A percentile compares a stretch with the other conserved stretches of the same genome.
Evolutionary conservation across 2,113 vertebrate species (phyloP).

Genomic region (Todiramphus saurophagus): DNA sequence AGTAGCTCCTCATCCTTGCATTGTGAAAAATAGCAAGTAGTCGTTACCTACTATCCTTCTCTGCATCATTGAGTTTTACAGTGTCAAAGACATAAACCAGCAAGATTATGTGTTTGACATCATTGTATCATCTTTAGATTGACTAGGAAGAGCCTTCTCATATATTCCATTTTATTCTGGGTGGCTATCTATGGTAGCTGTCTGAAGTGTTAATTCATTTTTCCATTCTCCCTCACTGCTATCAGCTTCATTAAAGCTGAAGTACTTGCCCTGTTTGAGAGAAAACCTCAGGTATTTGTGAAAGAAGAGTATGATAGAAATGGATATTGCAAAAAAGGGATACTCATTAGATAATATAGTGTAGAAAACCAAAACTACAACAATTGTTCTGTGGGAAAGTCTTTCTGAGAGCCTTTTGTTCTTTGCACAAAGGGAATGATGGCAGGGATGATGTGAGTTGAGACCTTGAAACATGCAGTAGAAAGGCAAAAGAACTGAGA

Average conservation of each 20-base stretch:
- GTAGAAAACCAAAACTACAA: not conserved
- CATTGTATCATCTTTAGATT: not conserved
- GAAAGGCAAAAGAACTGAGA: not conserved
- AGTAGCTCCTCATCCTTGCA: not conserved
- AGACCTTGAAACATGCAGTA: not conserved
- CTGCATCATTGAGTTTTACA: not conserved
- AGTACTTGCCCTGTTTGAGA: rapidly evolving
- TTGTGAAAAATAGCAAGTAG: not conserved
- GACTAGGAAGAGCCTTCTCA: not conserved
- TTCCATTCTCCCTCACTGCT: not conserved
- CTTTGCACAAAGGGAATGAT: not conserved
- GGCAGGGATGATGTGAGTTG: not conserved
- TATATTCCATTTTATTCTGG: not conserved
- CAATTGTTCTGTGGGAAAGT: not conserved
- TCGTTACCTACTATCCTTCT: not conserved
- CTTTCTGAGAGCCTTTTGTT: not conserved
- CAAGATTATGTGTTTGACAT: not conserved
- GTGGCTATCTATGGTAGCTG: not conserved
- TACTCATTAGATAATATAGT: not conserved
- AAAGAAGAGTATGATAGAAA: not conserved
- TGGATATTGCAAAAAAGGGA: not conserved
- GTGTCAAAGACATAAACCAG: not conserved
- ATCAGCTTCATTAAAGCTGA: not conserved
- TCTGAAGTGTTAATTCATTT: not conserved
- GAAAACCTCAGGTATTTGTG: not conserved